Conservation (phyloP, 1,140 invertebrate species). For the Pseudomyrmex dendroicus region DNA sequence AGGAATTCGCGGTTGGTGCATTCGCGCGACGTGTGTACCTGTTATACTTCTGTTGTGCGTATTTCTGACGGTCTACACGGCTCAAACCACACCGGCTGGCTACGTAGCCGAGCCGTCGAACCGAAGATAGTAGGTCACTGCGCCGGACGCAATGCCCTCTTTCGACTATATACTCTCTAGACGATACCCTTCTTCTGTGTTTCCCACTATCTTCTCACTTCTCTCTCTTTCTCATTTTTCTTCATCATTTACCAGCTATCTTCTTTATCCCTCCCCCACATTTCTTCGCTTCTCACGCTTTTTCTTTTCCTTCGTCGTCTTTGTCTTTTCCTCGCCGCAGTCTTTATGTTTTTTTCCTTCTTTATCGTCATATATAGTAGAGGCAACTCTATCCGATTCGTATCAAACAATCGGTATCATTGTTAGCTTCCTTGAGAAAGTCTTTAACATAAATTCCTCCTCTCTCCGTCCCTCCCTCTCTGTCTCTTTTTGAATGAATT, state of each 20-base stretch:
- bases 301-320: slow-evolving; percentile 75
- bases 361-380: background rate
- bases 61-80: background rate
- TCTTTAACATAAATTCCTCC: no score
- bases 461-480: no score
- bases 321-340: slow-evolving; percentile 50
- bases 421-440: background rate
- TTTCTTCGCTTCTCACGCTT: slow-evolving; percentile 43
- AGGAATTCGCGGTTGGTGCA: slow-evolving; percentile 21
- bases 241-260: slow-evolving; percentile 14
- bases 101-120: slow-evolving; percentile 75
- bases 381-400: background rate
- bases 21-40: slow-evolving; percentile 6
- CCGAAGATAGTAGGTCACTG: slow-evolving; percentile 84
- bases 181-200: slow-evolving; percentile 65
- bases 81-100: slow-evolving; percentile 51
- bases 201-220: slow-evolving; percentile 7
- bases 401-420: slow-evolving; percentile 5
- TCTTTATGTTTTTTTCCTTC: background rate
- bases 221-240: background rate
- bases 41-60: background rate
- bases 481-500: no score
- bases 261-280: slow-evolving; percentile 2
- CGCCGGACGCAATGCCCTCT: slow-evolving; percentile 83
- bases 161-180: slow-evolving; percentile 76